Base-by-base conservation (phyloP, 2,888 invertebrate species). In the Pinctada fucata region DNA sequence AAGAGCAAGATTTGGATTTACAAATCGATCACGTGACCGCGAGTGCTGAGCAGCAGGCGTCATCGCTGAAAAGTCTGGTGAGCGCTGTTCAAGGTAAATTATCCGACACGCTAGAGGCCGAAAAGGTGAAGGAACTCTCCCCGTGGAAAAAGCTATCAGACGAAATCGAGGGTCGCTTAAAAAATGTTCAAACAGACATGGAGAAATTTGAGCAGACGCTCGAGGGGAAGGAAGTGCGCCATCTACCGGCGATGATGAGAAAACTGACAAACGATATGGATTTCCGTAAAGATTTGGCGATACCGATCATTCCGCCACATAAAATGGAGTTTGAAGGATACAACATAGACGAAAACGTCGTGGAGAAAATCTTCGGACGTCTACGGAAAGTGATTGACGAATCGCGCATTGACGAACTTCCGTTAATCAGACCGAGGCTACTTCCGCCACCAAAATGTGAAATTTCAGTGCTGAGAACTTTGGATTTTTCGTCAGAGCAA, bases 381-480 rank as follows among this genome's bases (percentile, higher is more conserved):
- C 10, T 68, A 5, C 3, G 47, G 47, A 45, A 8, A 52, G 58
- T 52, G 6, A 10, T 10, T 52, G 10, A 52, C 10, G 58, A 52
- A 5, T 5, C 5, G 6, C 6, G 5, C 58, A 52, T 5, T 52
- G 6, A 52, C 5, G 58, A 52, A 10, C 6, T 52, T 52, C 58
- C 58, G 5, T 10, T 52, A 10, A 5, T 52, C 5, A 5, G 58
- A 10, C 58, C 58, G 10, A 8, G 68, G 45, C 31, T 45, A 47
- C 47, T 68, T 3, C 68, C 74, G 8, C 74, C 74, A 2, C 65
- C 66, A 49, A 74, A 74, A 49, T 47, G n/a, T 49, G 31, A 64
- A n/a, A 31, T 74, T 10, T 50, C 74, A 49, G 16, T 66, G 16
- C 10, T 13, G 47, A 74, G 66, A 3, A 65, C 49, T 3, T 31